Base-by-base conservation (phyloP, 2,888 invertebrate genomes). In the Crepidodera aurea region DNA sequence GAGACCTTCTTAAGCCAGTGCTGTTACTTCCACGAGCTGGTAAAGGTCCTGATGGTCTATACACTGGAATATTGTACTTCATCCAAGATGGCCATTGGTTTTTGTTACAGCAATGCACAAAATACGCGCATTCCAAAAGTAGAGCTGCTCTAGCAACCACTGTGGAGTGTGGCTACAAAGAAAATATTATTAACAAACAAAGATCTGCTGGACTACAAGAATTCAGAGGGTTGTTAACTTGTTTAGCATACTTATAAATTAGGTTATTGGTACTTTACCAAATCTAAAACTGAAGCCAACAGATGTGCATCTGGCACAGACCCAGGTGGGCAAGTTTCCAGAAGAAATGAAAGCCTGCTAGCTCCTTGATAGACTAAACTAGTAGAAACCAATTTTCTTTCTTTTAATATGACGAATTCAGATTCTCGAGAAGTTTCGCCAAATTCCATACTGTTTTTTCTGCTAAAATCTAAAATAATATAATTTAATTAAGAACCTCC, bases 61-160 rank as follows among this genome's bases (percentile, higher is more conserved):
- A 90, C 75, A 90, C 87, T 5, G 90, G 88, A 65, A 90, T 84
- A 76, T 91, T 93, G 6, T 94, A 88, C 81, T 96, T 96, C 87
- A 98, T 93, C 98, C 99, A 99, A 57, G 91, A 88, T 0, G 99
- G 98, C 99, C 99, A 99, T 72, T 96, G 95, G 0, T 98, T 98
- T 77, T 94, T 94, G 80, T 98, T 99, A 81, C 99, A 99, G 69
- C 94, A 90, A 77, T 98, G 97, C 1, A 99, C 98, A 72, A 98
- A 92, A 79, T 97, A 92, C 0, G 97, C 92, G 79, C 98, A 98
- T 81, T 99, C 99, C 64, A 99, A 81, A 5, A 98, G 82, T 55
- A 98, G 86, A 0, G 94, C 90, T 2, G 99, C 98, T 77, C 98
- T 85, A 0, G 96, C 89, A 0, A 98, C 91, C 0, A 98, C 90